Evolutionary conservation across 2,797 vertebrate genomes (phyloP).

Genomic region (Xiphophorus birchmanni): DNA sequence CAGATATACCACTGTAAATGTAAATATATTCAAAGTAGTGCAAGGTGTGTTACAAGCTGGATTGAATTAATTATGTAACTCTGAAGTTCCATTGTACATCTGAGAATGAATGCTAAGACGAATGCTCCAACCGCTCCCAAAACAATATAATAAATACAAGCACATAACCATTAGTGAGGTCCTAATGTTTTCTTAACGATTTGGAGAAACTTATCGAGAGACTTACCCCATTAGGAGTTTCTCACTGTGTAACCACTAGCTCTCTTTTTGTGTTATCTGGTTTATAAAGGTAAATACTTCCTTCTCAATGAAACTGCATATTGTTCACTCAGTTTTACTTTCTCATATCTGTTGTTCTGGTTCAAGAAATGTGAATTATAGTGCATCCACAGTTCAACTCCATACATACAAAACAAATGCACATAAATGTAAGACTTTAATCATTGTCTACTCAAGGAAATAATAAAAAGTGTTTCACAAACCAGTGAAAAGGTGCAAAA

Average conservation of each 20-base stretch:
- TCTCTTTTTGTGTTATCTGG: not conserved
- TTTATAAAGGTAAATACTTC: not conserved
- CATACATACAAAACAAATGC: not conserved
- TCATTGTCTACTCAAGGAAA: not conserved
- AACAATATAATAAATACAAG: not conserved
- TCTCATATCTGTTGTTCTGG: not conserved
- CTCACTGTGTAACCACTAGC: not conserved
- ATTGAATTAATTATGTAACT: not conserved
- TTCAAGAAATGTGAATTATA: not conserved
- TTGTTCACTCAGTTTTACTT: not conserved
- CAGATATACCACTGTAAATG: not conserved
- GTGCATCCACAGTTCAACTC: not conserved
- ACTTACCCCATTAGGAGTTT: not conserved
- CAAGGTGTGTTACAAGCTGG: not conserved
- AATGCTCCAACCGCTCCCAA: not conserved
- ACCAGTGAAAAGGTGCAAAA: not conserved
- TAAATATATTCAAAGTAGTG: not conserved
- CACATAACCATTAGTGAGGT: not conserved
- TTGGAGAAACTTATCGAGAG: not conserved
- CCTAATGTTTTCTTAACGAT: not conserved
- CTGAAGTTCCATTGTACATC: not conserved
- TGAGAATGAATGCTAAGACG: not conserved
- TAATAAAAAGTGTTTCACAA: not conserved
- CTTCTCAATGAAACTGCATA: not conserved
- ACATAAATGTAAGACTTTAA: not conserved